These are phyloP conservation scores for Drosophila pachea DNA, from an alignment of 1,140 invertebrate genomes.

Conservation along the genomic window DNA sequence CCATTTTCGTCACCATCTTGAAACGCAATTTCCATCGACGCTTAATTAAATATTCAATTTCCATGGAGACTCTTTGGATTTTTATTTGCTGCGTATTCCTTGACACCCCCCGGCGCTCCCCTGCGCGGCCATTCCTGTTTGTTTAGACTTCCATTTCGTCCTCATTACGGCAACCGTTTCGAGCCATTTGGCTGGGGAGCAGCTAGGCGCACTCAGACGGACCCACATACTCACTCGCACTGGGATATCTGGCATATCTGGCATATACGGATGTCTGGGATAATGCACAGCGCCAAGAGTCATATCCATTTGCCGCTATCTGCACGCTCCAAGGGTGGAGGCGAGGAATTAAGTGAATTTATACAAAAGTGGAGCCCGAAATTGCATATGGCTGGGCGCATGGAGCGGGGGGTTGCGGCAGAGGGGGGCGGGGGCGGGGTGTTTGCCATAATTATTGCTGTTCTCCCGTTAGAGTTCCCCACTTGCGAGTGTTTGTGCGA, in stretches of 20 bases:
- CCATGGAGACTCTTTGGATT: constrained; percentile 50
- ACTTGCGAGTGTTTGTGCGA: constrained; percentile 30
- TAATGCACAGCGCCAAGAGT: constrained; percentile 50
- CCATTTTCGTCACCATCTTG: constrained; percentile 68
- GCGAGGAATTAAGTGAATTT: constrained; percentile 56
- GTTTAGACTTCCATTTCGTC: constrained; percentile 63
- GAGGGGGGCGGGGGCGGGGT: too few species aligned
- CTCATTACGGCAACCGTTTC: constrained; percentile 58
- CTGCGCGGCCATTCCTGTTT: constrained; percentile 45
- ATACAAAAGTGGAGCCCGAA: constrained; percentile 33
- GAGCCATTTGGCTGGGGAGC: constrained; percentile 15
- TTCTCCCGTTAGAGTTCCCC: constrained; percentile 20
- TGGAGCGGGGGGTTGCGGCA: neutral
- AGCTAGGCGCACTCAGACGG: constrained; percentile 1
- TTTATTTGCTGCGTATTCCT: constrained; percentile 46
- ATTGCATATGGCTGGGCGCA: constrained; percentile 24
- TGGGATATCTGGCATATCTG: constrained; percentile 12
- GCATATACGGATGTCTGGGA: constrained; percentile 1
- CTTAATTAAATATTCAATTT: constrained; percentile 76
- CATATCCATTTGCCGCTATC: constrained; percentile 39
- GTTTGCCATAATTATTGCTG: constrained; percentile 70
- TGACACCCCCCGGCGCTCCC: constrained; percentile 3
- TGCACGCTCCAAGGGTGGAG: constrained; percentile 30
- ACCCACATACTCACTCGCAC: constrained; percentile 11
- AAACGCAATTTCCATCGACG: constrained; percentile 64